Evolutionary conservation across 2,113 vertebrate genomes (phyloP).

Genomic region (Pituophis catenifer): DNA sequence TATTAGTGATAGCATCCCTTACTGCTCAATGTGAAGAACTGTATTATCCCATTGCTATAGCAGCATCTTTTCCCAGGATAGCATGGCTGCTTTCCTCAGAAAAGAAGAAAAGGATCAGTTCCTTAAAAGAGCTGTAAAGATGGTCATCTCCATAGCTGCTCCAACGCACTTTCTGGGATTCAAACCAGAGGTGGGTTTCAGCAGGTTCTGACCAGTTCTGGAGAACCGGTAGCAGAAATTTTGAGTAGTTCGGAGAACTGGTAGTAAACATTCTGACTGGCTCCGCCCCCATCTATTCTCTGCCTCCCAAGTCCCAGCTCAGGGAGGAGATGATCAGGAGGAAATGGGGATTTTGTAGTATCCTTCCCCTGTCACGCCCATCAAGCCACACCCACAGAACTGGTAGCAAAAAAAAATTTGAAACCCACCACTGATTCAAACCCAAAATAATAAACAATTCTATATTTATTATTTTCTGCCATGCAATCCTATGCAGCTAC

Average conservation of each 20-base stretch:
- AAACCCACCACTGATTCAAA: neutral
- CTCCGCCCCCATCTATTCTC: no score
- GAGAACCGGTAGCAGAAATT: no score
- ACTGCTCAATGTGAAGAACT: neutral
- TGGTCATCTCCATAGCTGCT: neutral
- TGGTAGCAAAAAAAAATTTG: no score
- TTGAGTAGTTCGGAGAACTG: no score
- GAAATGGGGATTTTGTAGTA: no score
- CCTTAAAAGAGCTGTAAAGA: neutral
- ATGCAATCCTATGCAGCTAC: neutral
- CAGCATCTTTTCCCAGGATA: neutral
- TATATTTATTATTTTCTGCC: neutral
- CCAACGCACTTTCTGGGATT: neutral
- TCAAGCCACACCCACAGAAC: no score
- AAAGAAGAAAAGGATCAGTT: neutral
- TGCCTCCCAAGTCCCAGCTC: no score
- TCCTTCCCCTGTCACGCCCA: no score
- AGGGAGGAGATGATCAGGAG: no score
- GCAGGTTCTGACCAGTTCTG: no score
- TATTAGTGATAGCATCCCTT: neutral
- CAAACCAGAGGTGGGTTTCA: neutral
- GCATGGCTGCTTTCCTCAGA: neutral
- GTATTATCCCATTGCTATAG: neutral
- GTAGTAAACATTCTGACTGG: no score
- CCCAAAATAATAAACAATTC: neutral